Conservation (phyloP, 2,113 vertebrate genomes). For the Prolemur simus region DNA sequence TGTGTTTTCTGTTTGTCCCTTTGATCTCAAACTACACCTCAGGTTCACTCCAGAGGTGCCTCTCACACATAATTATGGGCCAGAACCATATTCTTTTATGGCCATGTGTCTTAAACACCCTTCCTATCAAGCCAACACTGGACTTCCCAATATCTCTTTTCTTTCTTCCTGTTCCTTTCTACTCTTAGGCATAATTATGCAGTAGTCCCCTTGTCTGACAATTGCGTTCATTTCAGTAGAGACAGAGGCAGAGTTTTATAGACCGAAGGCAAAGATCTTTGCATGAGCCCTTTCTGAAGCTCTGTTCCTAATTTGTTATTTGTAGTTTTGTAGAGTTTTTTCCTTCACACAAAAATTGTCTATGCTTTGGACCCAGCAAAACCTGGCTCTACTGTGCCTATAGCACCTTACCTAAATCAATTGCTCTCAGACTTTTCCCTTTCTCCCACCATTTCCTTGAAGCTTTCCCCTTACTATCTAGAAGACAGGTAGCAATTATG, state of each 20-base stretch:
- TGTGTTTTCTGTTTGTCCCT: background rate
- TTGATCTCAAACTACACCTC: background rate
- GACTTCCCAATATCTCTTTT: background rate
- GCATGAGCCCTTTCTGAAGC: background rate
- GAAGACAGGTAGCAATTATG: slow-evolving; percentile 77
- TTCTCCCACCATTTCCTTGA: slow-evolving; percentile 32
- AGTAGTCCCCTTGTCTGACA: background rate
- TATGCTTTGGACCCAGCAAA: background rate
- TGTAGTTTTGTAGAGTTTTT: background rate
- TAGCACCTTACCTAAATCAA: background rate
- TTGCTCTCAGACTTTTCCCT: background rate
- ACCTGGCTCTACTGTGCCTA: background rate
- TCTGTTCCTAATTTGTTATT: background rate
- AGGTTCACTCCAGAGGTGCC: too few species aligned
- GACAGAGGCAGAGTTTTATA: background rate
- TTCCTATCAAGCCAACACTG: background rate
- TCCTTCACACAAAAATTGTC: background rate
- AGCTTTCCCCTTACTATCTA: slow-evolving; percentile 20
- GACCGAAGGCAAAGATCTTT: background rate
- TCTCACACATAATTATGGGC: background rate
- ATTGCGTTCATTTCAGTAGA: background rate
- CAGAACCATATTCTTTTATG: background rate
- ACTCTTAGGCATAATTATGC: background rate
- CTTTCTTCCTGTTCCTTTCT: background rate
- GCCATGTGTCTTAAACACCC: background rate